Conservation (phyloP, 1,140 invertebrate species). For the Papilio polyxenes region DNA sequence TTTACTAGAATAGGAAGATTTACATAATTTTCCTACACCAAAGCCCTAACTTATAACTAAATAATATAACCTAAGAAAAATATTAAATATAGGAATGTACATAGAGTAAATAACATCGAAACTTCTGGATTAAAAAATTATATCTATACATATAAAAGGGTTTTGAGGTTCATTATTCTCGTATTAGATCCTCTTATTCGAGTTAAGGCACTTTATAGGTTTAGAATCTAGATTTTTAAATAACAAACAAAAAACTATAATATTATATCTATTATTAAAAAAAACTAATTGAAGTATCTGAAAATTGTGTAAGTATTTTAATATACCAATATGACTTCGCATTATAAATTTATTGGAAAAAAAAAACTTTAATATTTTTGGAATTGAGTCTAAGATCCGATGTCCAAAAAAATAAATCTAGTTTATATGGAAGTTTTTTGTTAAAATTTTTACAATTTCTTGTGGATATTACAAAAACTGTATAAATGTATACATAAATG, state of each 20-base stretch:
- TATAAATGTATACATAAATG: constrained; percentile 1
- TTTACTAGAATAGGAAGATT: constrained; percentile 32
- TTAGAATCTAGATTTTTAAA: constrained; percentile 9
- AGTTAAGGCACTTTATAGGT: constrained; percentile 33
- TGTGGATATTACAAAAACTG: not conserved
- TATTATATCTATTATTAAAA: not conserved
- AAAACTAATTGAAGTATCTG: no score
- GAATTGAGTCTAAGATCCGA: no score
- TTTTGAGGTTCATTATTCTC: not conserved
- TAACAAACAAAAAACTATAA: not conserved
- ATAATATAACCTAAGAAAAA: constrained; percentile 23
- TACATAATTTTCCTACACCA: constrained; percentile 33
- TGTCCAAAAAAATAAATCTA: no score
- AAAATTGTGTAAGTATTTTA: no score
- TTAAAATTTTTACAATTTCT: not conserved
- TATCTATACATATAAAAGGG: constrained; percentile 3
- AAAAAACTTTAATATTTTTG: no score
- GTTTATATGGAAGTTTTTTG: no score
- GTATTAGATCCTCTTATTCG: constrained; percentile 27
- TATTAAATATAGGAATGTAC: constrained; percentile 38
- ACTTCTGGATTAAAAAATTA: not conserved
- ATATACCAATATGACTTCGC: no score
- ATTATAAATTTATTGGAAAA: no score
- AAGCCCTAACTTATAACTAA: constrained; percentile 20
- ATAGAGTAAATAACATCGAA: constrained; percentile 27